Conservation (phyloP, 2,113 vertebrate genomes). For the Toxotes chatareus region DNA sequence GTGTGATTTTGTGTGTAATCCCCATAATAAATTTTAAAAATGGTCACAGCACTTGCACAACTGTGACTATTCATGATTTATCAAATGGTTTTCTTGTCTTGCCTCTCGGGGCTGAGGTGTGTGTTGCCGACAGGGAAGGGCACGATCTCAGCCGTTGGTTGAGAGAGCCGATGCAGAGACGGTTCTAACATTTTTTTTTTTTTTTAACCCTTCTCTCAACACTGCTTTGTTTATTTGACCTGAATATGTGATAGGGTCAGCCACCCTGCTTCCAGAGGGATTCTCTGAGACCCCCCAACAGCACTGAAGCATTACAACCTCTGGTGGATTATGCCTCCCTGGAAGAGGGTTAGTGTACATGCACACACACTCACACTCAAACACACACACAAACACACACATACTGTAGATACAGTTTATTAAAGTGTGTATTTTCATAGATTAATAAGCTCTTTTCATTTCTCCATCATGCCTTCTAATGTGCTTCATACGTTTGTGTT, state of each 20-base stretch:
- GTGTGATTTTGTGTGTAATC: constrained; percentile 87
- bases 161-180: constrained; percentile 20
- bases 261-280: constrained; percentile 49
- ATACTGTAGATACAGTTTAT: constrained; percentile 24
- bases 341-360: constrained; percentile 45
- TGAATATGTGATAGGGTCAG: constrained; percentile 71
- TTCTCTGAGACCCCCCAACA: constrained; percentile 55
- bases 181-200: constrained; percentile 4
- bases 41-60: constrained; percentile 81
- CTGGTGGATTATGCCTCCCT: constrained; percentile 72
- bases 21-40: constrained; percentile 86
- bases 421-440: constrained; percentile 26
- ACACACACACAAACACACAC: constrained; percentile 9
- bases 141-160: constrained; percentile 23
- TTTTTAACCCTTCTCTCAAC: constrained; percentile 54
- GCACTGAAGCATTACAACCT: constrained; percentile 58
- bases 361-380: constrained; percentile 18
- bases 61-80: constrained; percentile 84
- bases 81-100: constrained; percentile 82
- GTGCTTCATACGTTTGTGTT: constrained; percentile 6
- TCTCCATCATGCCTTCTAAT: not conserved
- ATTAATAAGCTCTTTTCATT: constrained; percentile 24
- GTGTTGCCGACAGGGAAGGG: constrained; percentile 45
- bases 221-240: constrained; percentile 64
- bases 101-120: constrained; percentile 74